Evolutionary conservation across 2,888 invertebrate species (phyloP).

Genomic region (Caenorhabditis panamensis): DNA sequence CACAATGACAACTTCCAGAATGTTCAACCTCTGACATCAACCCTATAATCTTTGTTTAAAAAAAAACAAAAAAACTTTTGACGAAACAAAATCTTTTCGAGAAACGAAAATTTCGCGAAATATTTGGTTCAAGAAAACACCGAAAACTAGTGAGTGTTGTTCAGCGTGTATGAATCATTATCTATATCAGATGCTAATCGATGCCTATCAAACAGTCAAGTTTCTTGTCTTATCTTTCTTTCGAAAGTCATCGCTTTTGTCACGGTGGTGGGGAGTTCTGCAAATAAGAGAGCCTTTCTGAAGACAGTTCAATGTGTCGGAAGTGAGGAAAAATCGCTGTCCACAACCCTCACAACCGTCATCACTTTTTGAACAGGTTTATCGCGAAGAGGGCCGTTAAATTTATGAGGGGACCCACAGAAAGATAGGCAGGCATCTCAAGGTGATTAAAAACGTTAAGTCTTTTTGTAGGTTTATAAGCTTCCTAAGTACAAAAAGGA

Average conservation of each 20-base stretch:
- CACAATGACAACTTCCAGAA: slow-evolving; percentile 74
- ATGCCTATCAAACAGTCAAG: slow-evolving; percentile 34
- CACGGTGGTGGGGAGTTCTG: neutral
- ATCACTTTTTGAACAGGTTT: slow-evolving; percentile 52
- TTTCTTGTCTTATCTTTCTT: slow-evolving; percentile 17
- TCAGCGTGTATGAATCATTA: neutral
- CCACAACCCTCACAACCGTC: slow-evolving; percentile 27
- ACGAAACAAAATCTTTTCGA: neutral
- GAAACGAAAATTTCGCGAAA: neutral
- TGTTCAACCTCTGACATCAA: slow-evolving; percentile 61
- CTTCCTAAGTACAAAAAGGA: neutral
- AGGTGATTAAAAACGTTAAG: slow-evolving; percentile 38
- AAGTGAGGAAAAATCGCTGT: slow-evolving; percentile 30
- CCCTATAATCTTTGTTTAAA: no score
- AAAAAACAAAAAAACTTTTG: neutral
- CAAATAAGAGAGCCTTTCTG: slow-evolving; percentile 29
- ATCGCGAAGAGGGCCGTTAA: slow-evolving; percentile 45
- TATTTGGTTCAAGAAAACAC: neutral
- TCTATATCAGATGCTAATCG: slow-evolving; percentile 19
- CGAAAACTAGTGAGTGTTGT: neutral
- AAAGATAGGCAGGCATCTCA: slow-evolving; percentile 37
- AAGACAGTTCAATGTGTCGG: slow-evolving; percentile 37
- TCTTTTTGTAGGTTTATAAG: neutral
- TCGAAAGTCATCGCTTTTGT: neutral
- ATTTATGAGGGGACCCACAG: slow-evolving; percentile 52